Evolutionary conservation across 2,113 vertebrate species (phyloP).

Genomic region (Aleadryas rufinucha): DNA sequence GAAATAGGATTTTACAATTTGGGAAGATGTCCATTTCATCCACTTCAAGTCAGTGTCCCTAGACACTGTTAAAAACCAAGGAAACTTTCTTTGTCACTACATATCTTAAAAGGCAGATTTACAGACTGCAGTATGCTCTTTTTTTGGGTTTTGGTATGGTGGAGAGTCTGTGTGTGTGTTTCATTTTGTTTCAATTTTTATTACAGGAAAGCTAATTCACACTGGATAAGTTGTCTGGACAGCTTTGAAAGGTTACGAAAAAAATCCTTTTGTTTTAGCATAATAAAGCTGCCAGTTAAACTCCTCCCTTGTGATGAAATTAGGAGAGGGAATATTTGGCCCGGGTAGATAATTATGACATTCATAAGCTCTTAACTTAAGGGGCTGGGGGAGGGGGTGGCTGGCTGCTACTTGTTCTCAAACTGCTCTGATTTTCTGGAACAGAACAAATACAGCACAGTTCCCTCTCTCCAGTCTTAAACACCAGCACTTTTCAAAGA

Average conservation of each 20-base stretch:
- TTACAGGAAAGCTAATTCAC: not conserved
- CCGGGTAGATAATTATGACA: slow-evolving; percentile 58
- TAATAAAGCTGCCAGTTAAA: not conserved
- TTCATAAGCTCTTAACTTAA: slow-evolving; percentile 44
- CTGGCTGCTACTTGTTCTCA: slow-evolving; percentile 34
- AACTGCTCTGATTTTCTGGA: slow-evolving; percentile 58
- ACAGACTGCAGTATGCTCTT: not conserved
- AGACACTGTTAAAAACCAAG: not conserved
- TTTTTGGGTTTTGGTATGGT: not conserved
- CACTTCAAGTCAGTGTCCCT: not conserved
- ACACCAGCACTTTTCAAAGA: slow-evolving; percentile 42
- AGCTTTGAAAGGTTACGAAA: slow-evolving; percentile 27
- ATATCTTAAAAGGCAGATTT: not conserved
- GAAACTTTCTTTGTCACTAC: not conserved
- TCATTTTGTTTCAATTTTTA: not conserved
- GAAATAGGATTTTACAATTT: not conserved
- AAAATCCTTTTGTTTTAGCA: not conserved
- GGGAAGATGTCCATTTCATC: not conserved
- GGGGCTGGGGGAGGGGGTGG: not conserved
- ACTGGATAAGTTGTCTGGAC: not conserved
- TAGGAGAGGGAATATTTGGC: slow-evolving; percentile 44
- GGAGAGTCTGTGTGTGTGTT: not conserved
- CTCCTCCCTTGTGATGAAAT: slow-evolving; percentile 29
- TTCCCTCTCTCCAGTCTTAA: slow-evolving; percentile 30
- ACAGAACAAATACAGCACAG: slow-evolving; percentile 48